Evolutionary conservation across 2,888 invertebrate genomes (phyloP).

Genomic region (Zonitis immaculata): DNA sequence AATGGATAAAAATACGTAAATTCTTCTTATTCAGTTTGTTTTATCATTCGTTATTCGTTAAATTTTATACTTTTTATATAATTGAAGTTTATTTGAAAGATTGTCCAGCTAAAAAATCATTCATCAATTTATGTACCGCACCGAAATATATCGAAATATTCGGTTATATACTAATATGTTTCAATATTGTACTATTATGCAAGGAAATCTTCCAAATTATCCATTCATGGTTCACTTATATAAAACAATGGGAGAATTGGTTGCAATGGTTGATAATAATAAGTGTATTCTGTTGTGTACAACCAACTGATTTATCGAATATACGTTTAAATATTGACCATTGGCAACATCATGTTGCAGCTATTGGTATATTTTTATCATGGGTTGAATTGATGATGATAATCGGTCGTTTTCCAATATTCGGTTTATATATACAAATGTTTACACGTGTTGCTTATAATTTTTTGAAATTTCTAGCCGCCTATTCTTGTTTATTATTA

Average conservation of each 20-base stretch:
- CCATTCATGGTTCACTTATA: conserved; percentile 65
- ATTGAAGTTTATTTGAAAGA: conserved; percentile 58
- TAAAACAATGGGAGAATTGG: conserved; percentile 81
- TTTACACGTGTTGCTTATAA: conserved; percentile 80
- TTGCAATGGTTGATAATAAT: conserved; percentile 73
- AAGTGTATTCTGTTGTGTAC: conserved; percentile 65
- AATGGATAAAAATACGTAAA: conserved; percentile 77
- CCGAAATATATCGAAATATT: conserved; percentile 29
- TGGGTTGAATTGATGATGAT: conserved; percentile 85
- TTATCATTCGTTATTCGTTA: conserved; percentile 72
- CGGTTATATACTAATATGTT: conserved; percentile 59
- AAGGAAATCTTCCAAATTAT: conserved; percentile 79
- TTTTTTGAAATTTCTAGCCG: conserved; percentile 74
- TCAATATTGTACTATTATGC: conserved; percentile 60
- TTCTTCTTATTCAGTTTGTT: conserved; percentile 75
- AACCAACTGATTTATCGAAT: conserved; percentile 35
- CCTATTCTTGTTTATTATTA: conserved; percentile 74
- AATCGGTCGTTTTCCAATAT: conserved; percentile 79
- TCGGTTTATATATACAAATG: conserved; percentile 84
- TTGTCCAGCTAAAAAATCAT: conserved; percentile 34
- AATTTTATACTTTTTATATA: conserved; percentile 69
- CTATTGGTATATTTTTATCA: conserved; percentile 70
- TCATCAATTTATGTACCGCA: conserved; percentile 31
- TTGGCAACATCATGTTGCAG: conserved; percentile 79
- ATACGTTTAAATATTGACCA: conserved; percentile 42